phyloP scores from a whole-genome alignment of 2,797 vertebrate genomes.

The Lagorchestes hirsutus region DNA sequence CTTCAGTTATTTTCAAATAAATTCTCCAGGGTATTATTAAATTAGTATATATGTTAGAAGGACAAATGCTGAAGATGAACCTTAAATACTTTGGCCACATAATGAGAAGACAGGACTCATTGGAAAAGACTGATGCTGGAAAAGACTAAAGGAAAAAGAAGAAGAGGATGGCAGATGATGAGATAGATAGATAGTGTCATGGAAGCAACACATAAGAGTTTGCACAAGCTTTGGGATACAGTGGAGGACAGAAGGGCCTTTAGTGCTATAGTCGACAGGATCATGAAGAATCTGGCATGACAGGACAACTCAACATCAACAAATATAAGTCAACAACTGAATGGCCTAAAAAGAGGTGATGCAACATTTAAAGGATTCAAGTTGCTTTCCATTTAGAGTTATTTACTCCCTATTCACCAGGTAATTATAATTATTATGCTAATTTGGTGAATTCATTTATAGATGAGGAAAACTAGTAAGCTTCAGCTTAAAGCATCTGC shows the following conservation, averaged over 20 bases:
- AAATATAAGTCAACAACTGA: not conserved
- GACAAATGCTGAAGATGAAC: not conserved
- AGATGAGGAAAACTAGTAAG: slow-evolving; percentile 28
- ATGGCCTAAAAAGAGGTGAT: not conserved
- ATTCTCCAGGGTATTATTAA: not conserved
- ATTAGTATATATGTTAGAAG: not conserved
- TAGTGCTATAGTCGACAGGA: not conserved
- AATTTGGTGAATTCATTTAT: slow-evolving; percentile 18
- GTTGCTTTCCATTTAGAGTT: not conserved
- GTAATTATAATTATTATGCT: not conserved
- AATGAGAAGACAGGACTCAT: not conserved
- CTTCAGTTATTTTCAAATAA: slow-evolving; percentile 49
- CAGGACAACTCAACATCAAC: not conserved
- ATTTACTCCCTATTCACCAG: not conserved
- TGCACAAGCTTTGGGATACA: not conserved
- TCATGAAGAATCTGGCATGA: not conserved
- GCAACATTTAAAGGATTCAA: not conserved
- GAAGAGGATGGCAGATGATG: not conserved
- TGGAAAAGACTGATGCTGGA: not conserved
- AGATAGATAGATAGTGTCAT: not conserved
- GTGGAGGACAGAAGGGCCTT: not conserved
- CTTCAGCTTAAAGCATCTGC: slow-evolving; percentile 4
- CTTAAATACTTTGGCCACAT: not conserved
- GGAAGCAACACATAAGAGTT: not conserved
- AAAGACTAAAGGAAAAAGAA: not conserved